Base-by-base conservation (phyloP, 2,888 invertebrate genomes). In the Drosophila lacicola region DNA sequence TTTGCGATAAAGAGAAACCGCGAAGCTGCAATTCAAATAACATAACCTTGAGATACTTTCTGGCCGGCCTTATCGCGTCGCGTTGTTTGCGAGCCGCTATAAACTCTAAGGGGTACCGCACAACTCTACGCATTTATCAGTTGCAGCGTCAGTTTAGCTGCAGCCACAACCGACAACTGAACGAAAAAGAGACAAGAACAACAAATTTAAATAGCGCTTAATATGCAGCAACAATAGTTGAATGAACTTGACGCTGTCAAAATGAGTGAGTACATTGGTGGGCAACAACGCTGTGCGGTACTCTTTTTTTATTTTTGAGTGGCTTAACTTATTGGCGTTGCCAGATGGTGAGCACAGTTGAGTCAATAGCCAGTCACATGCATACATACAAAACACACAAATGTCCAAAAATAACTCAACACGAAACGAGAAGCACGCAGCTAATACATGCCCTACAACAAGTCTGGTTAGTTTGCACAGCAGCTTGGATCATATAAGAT, bases 1-100 rank as follows among this genome's bases (percentile, higher is more conserved):
- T 65, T 61, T 42, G 14, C 60, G 67, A 71, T 72, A 68, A 80
- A 85, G 87, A 72, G 49, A 53, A 56, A 14, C 36, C 53, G 19
- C 50, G 13, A 19, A 49, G 17, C 25, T 46, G 44, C 46, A 36
- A 29, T 14, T 9, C 3, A 47, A 33, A 29, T n/a, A 29, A 6
- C 21, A 29, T 54, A 84, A 68, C 89, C 87, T 87, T 82, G 84
- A 88, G 55, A 68, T 80, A 80, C 78, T 70, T 81, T 70, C 55
- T 17, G 63, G 36, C 8, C 19, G 11, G 36, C 41, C 45, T 79
- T 81, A 86, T 86, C 84, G 13, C 29, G 19, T 11, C 19, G 14
- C 13, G 29, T 13, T 46, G 37, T 44, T 11, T 50, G 53, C 42
- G 2, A 37, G 33, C 14, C 14, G 4, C 11, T 4, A 41, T 3